phyloP scores from a whole-genome alignment of 2,888 invertebrate species.

The Allacma fusca region DNA sequence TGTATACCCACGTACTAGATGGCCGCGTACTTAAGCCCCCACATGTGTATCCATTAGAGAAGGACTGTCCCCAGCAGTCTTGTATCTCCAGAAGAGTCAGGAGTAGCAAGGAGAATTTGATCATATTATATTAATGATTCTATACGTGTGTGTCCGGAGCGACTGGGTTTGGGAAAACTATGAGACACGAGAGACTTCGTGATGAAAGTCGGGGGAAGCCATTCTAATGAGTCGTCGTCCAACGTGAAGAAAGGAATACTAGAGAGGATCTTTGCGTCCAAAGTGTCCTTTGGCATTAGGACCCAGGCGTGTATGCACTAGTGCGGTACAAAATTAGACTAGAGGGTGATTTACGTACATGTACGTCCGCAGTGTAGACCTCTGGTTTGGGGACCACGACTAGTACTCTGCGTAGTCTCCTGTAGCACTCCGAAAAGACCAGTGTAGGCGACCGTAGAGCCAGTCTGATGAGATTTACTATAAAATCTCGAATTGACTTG shows the following conservation, averaged over 20 bases:
- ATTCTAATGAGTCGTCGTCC: slow-evolving; percentile 40
- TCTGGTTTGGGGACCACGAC: no score
- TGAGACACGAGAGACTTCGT: slow-evolving; percentile 30
- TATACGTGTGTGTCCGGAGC: not conserved
- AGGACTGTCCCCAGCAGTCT: no score
- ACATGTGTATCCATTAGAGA: no score
- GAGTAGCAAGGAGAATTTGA: slow-evolving; percentile 3
- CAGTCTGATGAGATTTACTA: slow-evolving; percentile 47
- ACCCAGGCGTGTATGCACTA: not conserved
- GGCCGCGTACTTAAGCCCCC: no score
- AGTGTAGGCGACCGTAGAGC: no score
- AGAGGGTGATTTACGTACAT: slow-evolving; percentile 16
- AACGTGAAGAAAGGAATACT: not conserved
- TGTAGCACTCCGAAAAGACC: no score
- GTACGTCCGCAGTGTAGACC: not conserved
- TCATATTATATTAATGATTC: slow-evolving; percentile 25
- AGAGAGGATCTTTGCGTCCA: slow-evolving; percentile 32
- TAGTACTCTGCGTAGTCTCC: no score
- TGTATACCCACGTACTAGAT: no score
- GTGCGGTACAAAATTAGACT: slow-evolving; percentile 1
- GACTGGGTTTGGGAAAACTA: slow-evolving; percentile 3
- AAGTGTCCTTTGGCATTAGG: slow-evolving; percentile 22
- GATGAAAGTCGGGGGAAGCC: slow-evolving; percentile 49
- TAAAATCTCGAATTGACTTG: slow-evolving; percentile 45
- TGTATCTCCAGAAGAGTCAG: not conserved